Evolutionary conservation across 2,113 vertebrate species (phyloP), one percentile per base, ranked within the genome.

Genomic region (Podocnemis expansa): DNA sequence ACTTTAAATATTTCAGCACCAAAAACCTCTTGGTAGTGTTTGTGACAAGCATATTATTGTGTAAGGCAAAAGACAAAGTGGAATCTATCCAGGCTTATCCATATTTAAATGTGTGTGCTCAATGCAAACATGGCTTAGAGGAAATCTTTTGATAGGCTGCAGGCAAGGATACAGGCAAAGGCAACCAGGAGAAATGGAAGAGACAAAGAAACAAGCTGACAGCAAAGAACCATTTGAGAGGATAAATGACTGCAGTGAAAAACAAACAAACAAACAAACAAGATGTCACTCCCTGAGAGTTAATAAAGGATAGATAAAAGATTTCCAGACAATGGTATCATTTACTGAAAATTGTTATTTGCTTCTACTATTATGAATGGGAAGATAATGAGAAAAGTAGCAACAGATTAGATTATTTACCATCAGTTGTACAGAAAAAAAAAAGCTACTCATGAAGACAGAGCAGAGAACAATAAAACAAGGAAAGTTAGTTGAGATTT

Each of bases 51-150:
- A 81, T 93, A 90, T 97, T 96, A 93, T 89, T 90, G 94, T 91
- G 94, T 95, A 96, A 97, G 95, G 96, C 96, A 97, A 97, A 97
- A 97, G 97, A 97, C 96, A 97, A 97, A 97, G 96, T 96, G 96
- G 97, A 94, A 95, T 89, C 82, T 76, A 24, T 96, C 96, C 95
- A 97, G 95, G 91, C 93, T 97, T 89, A 97, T 97, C 96, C 97
- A 97, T 97, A 97, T 97, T 97, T 97, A 96, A 97, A 84, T 29
- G 47, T 93, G 93, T 96, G 95, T 95, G 88, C 91, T 97, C 92
- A 91, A 85, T 31, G 67, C 94, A 96, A 91, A 87, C 56, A 70
- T 0, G 93, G 95, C 90, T 95, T 45, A 78, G 86, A 93, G 91
- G 80, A 73, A 85, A 90, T 63, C 90, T 94, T 78, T 82, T 94